These are phyloP conservation scores for Acheta domesticus DNA, from an alignment of 2,888 invertebrate genomes.

Conservation along the genomic window DNA sequence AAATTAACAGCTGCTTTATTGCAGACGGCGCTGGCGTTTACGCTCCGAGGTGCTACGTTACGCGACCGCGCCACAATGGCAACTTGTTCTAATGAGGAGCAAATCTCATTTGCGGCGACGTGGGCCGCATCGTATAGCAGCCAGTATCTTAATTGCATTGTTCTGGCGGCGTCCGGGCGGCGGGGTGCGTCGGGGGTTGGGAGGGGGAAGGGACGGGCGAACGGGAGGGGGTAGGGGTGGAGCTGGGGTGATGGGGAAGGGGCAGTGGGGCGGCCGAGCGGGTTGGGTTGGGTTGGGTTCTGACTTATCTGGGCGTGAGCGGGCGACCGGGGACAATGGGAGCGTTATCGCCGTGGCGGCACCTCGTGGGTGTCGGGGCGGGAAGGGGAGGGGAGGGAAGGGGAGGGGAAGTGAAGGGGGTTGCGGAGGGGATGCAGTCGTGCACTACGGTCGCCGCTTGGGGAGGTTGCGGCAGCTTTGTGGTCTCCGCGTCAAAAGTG, in stretches of 20 bases:
- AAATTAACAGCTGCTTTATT: no score
- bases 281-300: background rate
- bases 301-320: background rate
- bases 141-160: slow-evolving; percentile 6
- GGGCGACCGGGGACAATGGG: background rate
- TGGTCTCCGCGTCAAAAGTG: no score
- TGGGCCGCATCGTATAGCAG: background rate
- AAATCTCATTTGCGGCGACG: background rate
- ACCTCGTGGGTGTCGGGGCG: background rate
- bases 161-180: background rate
- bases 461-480: no score
- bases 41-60: background rate
- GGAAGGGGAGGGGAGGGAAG: background rate
- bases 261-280: no score
- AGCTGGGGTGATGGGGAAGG: background rate
- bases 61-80: background rate
- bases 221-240: background rate
- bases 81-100: slow-evolving; percentile 5
- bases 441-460: no score
- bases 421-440: no score
- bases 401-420: no score
- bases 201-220: background rate
- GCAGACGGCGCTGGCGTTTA: no score
- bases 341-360: background rate
- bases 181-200: background rate